Conservation (phyloP, 2,888 invertebrate genomes). For the Plebejus melissa region DNA sequence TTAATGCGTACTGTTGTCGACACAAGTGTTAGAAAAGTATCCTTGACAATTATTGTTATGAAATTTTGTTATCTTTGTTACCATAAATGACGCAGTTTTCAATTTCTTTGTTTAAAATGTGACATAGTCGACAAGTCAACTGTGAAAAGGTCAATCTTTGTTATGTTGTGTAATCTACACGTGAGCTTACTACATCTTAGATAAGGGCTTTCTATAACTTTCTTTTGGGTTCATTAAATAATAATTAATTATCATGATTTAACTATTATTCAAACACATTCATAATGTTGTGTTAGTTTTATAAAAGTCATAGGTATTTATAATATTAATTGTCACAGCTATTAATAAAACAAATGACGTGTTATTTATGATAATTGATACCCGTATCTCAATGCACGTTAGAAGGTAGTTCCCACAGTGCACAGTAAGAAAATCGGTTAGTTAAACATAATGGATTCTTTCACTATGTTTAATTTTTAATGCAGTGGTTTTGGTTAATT, state of each 20-base stretch:
- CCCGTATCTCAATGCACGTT: neutral
- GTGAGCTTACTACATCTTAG: neutral
- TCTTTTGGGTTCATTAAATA: neutral
- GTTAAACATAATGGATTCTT: neutral
- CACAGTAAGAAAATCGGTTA: neutral
- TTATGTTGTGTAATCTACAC: neutral
- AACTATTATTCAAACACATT: no score
- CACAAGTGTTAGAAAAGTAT: slow-evolving; percentile 1
- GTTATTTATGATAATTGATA: neutral
- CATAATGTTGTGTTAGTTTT: no score
- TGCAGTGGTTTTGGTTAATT: neutral
- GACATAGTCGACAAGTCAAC: neutral
- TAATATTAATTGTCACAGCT: neutral
- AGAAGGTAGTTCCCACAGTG: neutral
- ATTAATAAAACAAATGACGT: neutral
- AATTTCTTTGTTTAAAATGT: neutral
- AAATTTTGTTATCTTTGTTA: slow-evolving; percentile 5
- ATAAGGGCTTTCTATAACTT: neutral
- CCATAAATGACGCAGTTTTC: neutral
- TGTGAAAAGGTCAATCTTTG: neutral
- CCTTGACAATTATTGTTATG: neutral
- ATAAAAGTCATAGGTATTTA: no score
- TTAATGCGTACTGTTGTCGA: neutral
- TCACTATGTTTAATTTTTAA: neutral
- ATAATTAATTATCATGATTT: neutral